Evolutionary conservation across 2,113 vertebrate genomes (phyloP).

Genomic region (Neofelis nebulosa): DNA sequence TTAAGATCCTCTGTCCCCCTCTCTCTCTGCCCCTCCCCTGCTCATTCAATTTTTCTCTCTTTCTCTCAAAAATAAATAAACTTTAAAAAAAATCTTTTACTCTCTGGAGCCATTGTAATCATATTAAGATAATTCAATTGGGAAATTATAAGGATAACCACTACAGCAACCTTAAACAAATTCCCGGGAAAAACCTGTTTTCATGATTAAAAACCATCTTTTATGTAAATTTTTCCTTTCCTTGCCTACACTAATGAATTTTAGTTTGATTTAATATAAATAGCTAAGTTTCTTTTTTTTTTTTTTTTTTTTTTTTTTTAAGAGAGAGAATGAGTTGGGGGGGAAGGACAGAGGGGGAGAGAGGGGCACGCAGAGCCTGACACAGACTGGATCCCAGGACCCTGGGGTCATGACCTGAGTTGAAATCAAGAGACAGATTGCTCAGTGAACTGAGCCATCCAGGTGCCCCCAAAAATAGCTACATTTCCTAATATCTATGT

Average conservation of each 20-base stretch:
- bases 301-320: too few relatives aligned
- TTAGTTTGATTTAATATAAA: constrained; percentile 11
- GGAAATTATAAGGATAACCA: background rate
- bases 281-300: background rate
- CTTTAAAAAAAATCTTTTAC: background rate
- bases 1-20: too few relatives aligned
- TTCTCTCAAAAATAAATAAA: background rate
- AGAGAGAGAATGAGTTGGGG: too few relatives aligned
- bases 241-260: background rate
- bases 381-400: too few relatives aligned
- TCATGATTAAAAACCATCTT: background rate
- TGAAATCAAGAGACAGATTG: too few relatives aligned
- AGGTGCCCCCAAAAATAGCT: background rate
- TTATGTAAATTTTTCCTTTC: background rate
- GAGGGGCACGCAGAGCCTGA: too few relatives aligned
- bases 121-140: background rate
- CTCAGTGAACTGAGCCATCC: too few relatives aligned
- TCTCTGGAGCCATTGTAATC: background rate
- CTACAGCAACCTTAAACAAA: background rate
- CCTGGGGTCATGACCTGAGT: too few relatives aligned
- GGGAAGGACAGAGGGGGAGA: too few relatives aligned
- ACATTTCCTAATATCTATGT: background rate
- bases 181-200: background rate
- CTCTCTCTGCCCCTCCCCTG: too few relatives aligned
- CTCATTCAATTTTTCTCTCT: too few relatives aligned